These are phyloP conservation scores for Rotaria sp. DNA, from an alignment of 2,888 invertebrate species.

Conservation along the genomic window DNA sequence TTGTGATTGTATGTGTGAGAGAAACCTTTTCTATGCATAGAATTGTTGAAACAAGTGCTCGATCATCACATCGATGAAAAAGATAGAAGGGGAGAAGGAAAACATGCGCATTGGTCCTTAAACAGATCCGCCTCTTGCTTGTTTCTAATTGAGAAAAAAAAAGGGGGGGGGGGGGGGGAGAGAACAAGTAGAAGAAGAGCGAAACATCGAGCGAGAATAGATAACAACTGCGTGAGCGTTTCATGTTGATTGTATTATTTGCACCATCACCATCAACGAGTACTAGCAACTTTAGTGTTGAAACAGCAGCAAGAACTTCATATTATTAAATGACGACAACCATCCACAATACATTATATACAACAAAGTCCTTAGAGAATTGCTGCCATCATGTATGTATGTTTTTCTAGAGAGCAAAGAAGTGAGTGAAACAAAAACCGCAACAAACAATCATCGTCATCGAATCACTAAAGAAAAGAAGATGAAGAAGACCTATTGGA, in stretches of 20 bases:
- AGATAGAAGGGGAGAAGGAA: background rate
- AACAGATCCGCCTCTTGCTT: slow-evolving; percentile 16
- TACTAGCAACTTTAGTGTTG: background rate
- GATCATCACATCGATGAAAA: background rate
- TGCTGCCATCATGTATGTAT: background rate
- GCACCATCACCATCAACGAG: background rate
- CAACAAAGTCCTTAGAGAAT: background rate
- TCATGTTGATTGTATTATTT: slow-evolving; percentile 30
- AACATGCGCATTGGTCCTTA: background rate
- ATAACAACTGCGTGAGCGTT: background rate
- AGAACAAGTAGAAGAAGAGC: background rate
- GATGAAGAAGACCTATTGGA: background rate
- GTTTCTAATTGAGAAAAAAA: background rate
- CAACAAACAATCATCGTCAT: slow-evolving; percentile 6
- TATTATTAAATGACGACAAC: slow-evolving; percentile 8
- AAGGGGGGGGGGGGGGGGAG: background rate
- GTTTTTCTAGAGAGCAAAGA: background rate
- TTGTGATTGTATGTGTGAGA: slow-evolving; percentile 17
- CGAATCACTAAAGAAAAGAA: background rate
- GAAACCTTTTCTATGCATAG: slow-evolving; percentile 6
- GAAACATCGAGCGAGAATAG: background rate
- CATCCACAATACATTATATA: slow-evolving; percentile 1
- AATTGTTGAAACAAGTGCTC: background rate
- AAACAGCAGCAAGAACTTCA: background rate
- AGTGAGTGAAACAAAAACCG: background rate